Evolutionary conservation across 1,140 invertebrate genomes (phyloP), one percentile per base, ranked within the genome.

Genomic region (Pseudomyrmex dendroicus): DNA sequence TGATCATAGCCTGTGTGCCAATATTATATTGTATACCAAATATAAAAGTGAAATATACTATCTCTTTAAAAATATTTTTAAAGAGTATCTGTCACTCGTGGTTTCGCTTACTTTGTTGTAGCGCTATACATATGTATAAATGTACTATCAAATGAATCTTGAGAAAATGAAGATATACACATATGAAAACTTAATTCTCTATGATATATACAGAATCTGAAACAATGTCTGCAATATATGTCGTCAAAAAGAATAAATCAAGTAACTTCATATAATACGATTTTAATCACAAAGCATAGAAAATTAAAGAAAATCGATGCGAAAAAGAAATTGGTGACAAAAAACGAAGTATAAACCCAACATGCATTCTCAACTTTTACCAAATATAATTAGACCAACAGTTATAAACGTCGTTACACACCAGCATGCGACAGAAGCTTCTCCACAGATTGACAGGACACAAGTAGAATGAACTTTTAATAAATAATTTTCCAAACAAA

Each of bases 1-100:
- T 96, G 95, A 97, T 96, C 95, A 96, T 94, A 92, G 96, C 96
- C 97, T 97, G 95, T 87, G 91, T 94, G 84, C 25, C 56, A 90
- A 90, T 85, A 91, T 68, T 59, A 68, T 15, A 46, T 50, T 61
- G 70, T 73, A 67, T 50, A 85, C 62, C 15, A 66, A 56, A 46
- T 46, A 54, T 50, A 15, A 78, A 66, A 70, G 52, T 56, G 4
- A 73, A n/a, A 54, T 0, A 5, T 66, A 57, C 15, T 48, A 74
- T 48, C 3, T 56, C 50, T 25, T 25, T 25, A 25, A 25, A 2
- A 25, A 2, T 25, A 25, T 25, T 25, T 25, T 25, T 25, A 25
- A 25, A 25, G 35, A 35, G 35, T 35, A 35, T 35, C 35, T 35
- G 35, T 35, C 35, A 5, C 35, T 35, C 35, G 5, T 7, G 35